Base-by-base conservation (phyloP, 2,113 vertebrate genomes). In the Phainopepla nitens region DNA sequence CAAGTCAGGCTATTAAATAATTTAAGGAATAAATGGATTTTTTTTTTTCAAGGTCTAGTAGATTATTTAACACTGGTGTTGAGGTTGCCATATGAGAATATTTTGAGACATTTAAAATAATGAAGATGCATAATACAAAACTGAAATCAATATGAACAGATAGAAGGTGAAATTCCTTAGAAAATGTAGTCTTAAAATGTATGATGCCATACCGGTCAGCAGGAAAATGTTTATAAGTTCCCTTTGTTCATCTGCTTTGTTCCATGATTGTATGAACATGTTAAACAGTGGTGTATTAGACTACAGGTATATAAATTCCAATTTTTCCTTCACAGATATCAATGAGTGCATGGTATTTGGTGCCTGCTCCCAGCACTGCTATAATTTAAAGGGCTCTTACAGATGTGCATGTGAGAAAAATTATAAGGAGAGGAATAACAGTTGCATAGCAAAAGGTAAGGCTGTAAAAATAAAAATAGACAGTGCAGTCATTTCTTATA, bases 271-370 rank as follows among this genome's bases (percentile, higher is more conserved):
- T 60, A 15, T 3, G 0, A 70, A 70, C 3, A 1, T n/a, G 6
- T 41, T 58, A 66, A 73, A 42, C 77, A 47, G 9, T 18, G 29
- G 1, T 9, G 1, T 39, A 6, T 53, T 57, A 28, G 50, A 19
- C 5, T 58, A 8, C 4, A 69, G 15, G 3, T 76, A 1, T 12
- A 14, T 81, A 73, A 87, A 69, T 41, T 5, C 10, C 25, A 51
- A 4, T 78, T 82, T 21, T 92, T 97, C 33, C 80, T 81, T 94
- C 75, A 5, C 72, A 99, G 99, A 99, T 95, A 97, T 99, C 88
- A 99, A 99, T 96, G 99, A 99, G 95, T 99, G 99, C 92, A 98
- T 99, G 91, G 96, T 99, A 44, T 99, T 99, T 98, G 99, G 99
- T 82, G 94, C 98, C 15, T 99, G 99, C 94, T 98, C 99, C 89